A percentile compares a stretch with the other conserved stretches of the same genome.
Evolutionary conservation across 1,140 invertebrate species (phyloP).

Genomic region (Plectus sambesii): DNA sequence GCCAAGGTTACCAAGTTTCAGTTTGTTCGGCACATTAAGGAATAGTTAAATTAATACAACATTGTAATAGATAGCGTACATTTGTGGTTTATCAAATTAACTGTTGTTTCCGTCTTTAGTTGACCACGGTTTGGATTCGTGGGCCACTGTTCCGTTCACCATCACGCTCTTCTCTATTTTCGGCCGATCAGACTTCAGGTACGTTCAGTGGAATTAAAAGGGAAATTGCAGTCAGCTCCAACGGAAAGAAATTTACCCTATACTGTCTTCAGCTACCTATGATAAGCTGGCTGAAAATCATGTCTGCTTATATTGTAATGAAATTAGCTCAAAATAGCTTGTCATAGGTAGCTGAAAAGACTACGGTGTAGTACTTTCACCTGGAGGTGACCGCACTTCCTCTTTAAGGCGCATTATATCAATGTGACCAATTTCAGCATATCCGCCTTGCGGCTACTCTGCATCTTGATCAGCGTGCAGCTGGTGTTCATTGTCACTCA

Average conservation of each 20-base stretch:
- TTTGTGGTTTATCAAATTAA: too few species aligned
- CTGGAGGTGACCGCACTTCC: too few species aligned
- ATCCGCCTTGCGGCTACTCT: constrained; percentile 43
- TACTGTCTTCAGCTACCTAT: too few species aligned
- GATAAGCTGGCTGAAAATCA: too few species aligned
- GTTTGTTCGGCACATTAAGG: too few species aligned
- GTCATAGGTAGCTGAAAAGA: too few species aligned
- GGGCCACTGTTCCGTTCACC: constrained; percentile 51
- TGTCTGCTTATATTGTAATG: too few species aligned
- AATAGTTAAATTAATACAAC: too few species aligned
- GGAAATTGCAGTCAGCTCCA: constrained; percentile 13
- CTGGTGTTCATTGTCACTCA: constrained; percentile 51
- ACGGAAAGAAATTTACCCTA: too few species aligned
- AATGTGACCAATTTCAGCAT: constrained; percentile 39
- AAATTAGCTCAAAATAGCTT: not conserved
- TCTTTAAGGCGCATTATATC: constrained; percentile 5
- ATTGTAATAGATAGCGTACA: too few species aligned
- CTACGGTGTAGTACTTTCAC: too few species aligned
- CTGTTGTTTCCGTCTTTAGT: constrained; percentile 31
- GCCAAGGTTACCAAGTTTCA: too few species aligned
- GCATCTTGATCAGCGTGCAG: constrained; percentile 47
- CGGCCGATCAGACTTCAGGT: constrained; percentile 45
- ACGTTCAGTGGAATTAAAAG: constrained; percentile 4
- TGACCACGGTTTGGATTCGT: constrained; percentile 46
- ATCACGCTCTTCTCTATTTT: constrained; percentile 51